phyloP scores from a whole-genome alignment of 2,888 invertebrate genomes.

The Drosophila nigritarsus region DNA sequence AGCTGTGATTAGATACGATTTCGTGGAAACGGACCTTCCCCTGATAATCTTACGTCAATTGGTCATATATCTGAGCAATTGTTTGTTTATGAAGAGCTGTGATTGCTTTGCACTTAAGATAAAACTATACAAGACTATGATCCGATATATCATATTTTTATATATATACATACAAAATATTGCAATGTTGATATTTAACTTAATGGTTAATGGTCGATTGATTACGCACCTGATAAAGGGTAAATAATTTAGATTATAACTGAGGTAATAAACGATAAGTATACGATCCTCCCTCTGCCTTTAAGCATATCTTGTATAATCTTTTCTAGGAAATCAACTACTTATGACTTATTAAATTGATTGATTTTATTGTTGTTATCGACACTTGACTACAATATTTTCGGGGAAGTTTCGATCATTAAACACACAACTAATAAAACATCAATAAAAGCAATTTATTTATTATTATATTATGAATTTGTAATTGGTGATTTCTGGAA shows the following conservation, averaged over 20 bases:
- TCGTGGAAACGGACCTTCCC: conserved; percentile 33
- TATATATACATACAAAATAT: background rate
- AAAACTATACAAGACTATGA: background rate
- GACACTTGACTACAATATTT: background rate
- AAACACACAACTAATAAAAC: background rate
- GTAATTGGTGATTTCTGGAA: too few species aligned
- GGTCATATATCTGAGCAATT: conserved; percentile 4
- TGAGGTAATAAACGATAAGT: background rate
- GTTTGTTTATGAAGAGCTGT: conserved; percentile 13
- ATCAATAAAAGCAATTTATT: background rate
- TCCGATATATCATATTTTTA: background rate
- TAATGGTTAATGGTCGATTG: background rate
- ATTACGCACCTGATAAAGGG: too few species aligned
- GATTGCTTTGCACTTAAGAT: conserved; percentile 12
- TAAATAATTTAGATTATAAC: background rate
- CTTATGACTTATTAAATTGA: background rate
- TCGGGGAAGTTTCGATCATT: background rate
- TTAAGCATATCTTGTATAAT: background rate
- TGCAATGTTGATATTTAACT: background rate
- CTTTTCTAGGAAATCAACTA: background rate
- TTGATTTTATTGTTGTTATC: background rate
- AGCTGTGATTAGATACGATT: conserved; percentile 51
- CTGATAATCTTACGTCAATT: conserved; percentile 29
- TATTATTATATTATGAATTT: too few species aligned
- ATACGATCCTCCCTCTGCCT: background rate